Base-by-base conservation (phyloP, 1,140 invertebrate genomes). In the Aricia agestis region DNA sequence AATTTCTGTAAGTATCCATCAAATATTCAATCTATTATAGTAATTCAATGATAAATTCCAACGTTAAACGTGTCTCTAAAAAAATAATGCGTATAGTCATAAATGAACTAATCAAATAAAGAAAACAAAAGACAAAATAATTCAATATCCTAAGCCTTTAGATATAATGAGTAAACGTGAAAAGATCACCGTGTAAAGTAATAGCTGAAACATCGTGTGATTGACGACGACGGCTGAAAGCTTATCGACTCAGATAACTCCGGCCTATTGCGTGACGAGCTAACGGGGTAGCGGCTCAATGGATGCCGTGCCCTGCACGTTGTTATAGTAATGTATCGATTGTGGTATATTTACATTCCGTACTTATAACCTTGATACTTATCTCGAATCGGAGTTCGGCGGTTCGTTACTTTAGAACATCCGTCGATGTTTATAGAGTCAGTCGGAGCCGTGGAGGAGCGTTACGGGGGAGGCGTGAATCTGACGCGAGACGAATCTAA, bases 181-280 rank as follows among this genome's bases (percentile, higher is more conserved):
- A 52, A 13, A 52, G 45, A 52, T 52, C 45, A 1, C 11, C 42
- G 11, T 15, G 45, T 52, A 52, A 52, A 1, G 42, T 45, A 6
- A 19, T 10, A 18, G 59, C 58, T 69, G 63, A 31, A 76, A 76
- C 74, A 36, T 52, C 67, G 72, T 66, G 72, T 83, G 84, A 86
- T 85, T 87, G 81, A 87, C 86, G 84, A 82, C 77, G 78, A 78
- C 78, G 71, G 76, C 78, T 80, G 71, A 71, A 77, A 81, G 77
- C 79, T 82, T 83, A 78, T 75, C 76, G 81, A 76, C 78, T 82
- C 74, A 82, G 83, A 86, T 86, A 88, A 85, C 69, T 70, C 74
- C 81, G 78, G 63, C 73, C 74, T 83, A 82, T 87, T 82, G 83
- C 84, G 83, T 87, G 84, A 85, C 79, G 76, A 78, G 70, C 80